A percentile compares a stretch with the other conserved stretches of the same genome.
These are phyloP conservation scores for Brachylomia viminalis DNA, from an alignment of 2,888 invertebrate genomes.

Conservation along the genomic window DNA sequence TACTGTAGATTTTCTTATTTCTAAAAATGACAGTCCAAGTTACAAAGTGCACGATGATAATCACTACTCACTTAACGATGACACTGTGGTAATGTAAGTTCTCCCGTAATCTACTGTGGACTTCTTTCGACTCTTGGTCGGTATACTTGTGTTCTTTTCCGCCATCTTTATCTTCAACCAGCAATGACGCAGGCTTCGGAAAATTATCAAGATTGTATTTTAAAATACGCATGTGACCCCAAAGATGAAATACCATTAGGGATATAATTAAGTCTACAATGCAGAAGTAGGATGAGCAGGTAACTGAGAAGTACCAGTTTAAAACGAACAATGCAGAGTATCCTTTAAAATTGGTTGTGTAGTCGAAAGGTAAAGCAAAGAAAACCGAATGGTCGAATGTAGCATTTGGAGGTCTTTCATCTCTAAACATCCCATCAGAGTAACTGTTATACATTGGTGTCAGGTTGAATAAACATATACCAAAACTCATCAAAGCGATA, in stretches of 20 bases:
- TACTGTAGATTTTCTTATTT: neutral
- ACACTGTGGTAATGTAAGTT: constrained; percentile 42
- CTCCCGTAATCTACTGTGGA: constrained; percentile 19
- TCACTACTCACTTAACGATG: constrained; percentile 43
- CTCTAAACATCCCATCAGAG: constrained; percentile 15
- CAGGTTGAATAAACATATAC: constrained; percentile 30
- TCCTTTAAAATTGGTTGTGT: constrained; percentile 18
- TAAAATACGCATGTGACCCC: constrained; percentile 49
- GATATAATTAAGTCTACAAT: constrained; percentile 28
- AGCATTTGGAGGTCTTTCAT: constrained; percentile 21
- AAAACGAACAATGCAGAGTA: neutral
- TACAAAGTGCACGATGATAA: neutral
- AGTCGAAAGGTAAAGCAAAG: constrained; percentile 38
- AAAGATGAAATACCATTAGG: constrained; percentile 43
- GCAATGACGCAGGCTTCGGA: constrained; percentile 35
- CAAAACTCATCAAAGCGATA: neutral
- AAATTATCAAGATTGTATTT: constrained; percentile 35
- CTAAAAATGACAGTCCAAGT: neutral
- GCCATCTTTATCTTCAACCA: neutral
- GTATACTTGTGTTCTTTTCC: constrained; percentile 20
- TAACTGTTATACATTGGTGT: constrained; percentile 44
- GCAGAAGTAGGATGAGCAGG: constrained; percentile 25
- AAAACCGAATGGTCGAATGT: constrained; percentile 44
- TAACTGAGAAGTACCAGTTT: constrained; percentile 18
- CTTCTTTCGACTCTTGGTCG: constrained; percentile 27